A percentile compares a stretch with the other conserved stretches of the same genome.
Evolutionary conservation across 2,113 vertebrate species (phyloP).

Genomic region (Procavia capensis): DNA sequence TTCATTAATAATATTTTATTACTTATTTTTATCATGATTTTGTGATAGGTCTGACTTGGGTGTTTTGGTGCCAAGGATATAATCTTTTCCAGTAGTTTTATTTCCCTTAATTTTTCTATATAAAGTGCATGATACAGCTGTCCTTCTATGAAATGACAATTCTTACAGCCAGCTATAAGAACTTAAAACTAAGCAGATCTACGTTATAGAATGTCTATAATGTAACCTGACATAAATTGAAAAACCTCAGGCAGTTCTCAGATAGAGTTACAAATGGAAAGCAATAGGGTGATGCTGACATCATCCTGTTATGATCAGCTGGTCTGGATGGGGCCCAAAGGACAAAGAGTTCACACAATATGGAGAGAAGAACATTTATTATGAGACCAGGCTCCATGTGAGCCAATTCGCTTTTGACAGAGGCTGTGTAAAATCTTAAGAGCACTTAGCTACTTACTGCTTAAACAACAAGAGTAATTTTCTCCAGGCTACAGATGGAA

Average conservation of each 20-base stretch:
- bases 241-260: neutral
- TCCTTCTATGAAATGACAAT: neutral
- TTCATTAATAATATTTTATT: neutral
- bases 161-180: neutral
- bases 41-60: neutral
- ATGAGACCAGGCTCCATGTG: neutral
- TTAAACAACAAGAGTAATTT: slow-evolving; percentile 13
- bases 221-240: slow-evolving; percentile 1
- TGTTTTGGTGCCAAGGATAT: slow-evolving; percentile 24
- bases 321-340: neutral
- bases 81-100: slow-evolving; percentile 11
- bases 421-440: slow-evolving; percentile 45
- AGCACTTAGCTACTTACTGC: slow-evolving; percentile 22
- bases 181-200: slow-evolving; percentile 28
- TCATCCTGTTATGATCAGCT: neutral
- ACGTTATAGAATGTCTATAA: neutral
- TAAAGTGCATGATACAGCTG: neutral
- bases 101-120: slow-evolving; percentile 20
- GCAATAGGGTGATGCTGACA: neutral
- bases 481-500: neutral
- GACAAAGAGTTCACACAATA: slow-evolving; percentile 6
- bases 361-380: slow-evolving; percentile 37
- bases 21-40: slow-evolving; percentile 2
- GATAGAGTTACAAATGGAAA: neutral
- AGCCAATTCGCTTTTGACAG: slow-evolving; percentile 32